These are phyloP conservation scores for Gymnorhina tibicen DNA, from an alignment of 2,113 vertebrate genomes.

Conservation along the genomic window DNA sequence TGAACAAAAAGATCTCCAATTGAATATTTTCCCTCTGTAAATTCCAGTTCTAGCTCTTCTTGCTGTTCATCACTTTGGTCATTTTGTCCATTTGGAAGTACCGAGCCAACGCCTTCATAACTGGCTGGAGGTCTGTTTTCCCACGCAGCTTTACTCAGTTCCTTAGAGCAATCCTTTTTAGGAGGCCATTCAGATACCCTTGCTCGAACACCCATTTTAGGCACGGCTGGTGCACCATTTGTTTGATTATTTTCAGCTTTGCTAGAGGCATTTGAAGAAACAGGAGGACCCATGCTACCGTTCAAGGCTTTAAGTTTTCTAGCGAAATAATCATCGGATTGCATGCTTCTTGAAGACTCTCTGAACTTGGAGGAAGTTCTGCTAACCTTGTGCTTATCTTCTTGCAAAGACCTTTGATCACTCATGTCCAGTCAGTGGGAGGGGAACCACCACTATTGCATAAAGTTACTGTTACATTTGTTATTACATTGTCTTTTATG, in stretches of 20 bases:
- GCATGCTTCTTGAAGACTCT: slow-evolving; percentile 85
- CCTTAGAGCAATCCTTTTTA: slow-evolving; percentile 83
- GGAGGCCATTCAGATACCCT: slow-evolving; percentile 95
- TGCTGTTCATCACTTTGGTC: slow-evolving; percentile 77
- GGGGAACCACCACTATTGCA: slow-evolving; percentile 55
- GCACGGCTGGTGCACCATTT: slow-evolving; percentile 89
- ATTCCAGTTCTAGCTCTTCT: slow-evolving; percentile 82
- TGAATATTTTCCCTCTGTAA: slow-evolving; percentile 79
- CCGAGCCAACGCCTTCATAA: slow-evolving; percentile 79
- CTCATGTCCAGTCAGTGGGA: slow-evolving; percentile 78
- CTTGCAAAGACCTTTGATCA: slow-evolving; percentile 79
- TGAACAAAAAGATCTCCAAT: slow-evolving; percentile 84
- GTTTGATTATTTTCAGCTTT: slow-evolving; percentile 80
- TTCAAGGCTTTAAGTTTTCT: slow-evolving; percentile 92
- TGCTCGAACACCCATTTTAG: slow-evolving; percentile 97
- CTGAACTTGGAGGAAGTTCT: slow-evolving; percentile 79
- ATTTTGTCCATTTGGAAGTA: slow-evolving; percentile 85
- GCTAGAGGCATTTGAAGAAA: slow-evolving; percentile 72
- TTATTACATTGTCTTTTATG: slow-evolving; percentile 70
- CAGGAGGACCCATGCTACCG: slow-evolving; percentile 83
- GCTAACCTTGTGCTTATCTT: slow-evolving; percentile 78
- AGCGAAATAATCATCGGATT: slow-evolving; percentile 91
- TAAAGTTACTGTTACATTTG: slow-evolving; percentile 46
- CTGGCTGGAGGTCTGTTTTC: slow-evolving; percentile 78
- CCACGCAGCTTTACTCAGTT: slow-evolving; percentile 76